Evolutionary conservation across 2,797 vertebrate species (phyloP).

Genomic region (Paedocypris micromegethes): DNA sequence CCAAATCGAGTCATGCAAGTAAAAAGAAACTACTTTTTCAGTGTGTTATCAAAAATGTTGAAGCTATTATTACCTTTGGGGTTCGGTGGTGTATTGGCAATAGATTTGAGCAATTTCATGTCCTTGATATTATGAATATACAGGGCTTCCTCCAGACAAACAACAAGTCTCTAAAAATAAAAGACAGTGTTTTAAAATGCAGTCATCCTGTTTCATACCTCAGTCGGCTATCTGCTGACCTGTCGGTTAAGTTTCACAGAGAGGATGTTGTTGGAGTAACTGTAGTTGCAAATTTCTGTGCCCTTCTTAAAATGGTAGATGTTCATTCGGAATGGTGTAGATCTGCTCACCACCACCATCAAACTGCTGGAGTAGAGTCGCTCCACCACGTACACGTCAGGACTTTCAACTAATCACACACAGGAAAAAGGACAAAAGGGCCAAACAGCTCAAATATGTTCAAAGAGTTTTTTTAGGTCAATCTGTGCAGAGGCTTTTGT

Average conservation of each 20-base stretch:
- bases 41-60: background rate
- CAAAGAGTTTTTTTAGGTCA: too few relatives aligned
- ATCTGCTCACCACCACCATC: constrained; percentile 83
- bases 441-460: background rate
- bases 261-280: constrained; percentile 82
- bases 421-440: background rate
- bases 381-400: constrained; percentile 87
- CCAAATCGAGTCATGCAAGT: too few relatives aligned
- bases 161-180: constrained; percentile 78
- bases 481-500: too few relatives aligned
- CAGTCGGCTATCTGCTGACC: constrained; percentile 56
- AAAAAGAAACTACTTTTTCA: background rate
- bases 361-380: constrained; percentile 94
- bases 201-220: background rate
- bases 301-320: constrained; percentile 96
- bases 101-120: constrained; percentile 91
- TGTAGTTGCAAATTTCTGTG: constrained; percentile 93
- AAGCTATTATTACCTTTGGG: constrained; percentile 67
- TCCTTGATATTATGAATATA: constrained; percentile 96
- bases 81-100: constrained; percentile 81
- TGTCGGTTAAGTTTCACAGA: constrained; percentile 85
- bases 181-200: background rate
- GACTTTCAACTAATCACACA: constrained; percentile 66
- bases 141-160: constrained; percentile 88
- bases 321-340: constrained; percentile 81